These are phyloP conservation scores for Brachyptera putata DNA, from an alignment of 2,888 invertebrate species.

Conservation along the genomic window DNA sequence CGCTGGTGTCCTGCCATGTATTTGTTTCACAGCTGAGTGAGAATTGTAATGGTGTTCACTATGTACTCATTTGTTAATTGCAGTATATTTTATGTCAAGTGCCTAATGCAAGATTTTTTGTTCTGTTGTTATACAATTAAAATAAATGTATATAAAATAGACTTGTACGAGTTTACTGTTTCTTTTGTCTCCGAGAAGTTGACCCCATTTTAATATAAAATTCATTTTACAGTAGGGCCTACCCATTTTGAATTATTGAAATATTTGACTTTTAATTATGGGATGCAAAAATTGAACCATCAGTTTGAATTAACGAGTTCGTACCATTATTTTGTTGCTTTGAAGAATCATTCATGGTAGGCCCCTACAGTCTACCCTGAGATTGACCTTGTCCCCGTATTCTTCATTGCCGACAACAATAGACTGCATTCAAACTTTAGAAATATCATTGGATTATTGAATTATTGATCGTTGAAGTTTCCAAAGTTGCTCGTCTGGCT, in stretches of 20 bases:
- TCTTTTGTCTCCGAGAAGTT: background rate
- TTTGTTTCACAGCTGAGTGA: background rate
- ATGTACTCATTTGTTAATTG: conserved; percentile 24
- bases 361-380: too few species aligned
- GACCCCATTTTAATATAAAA: background rate
- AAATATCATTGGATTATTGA: too few species aligned
- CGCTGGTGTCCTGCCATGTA: conserved; percentile 15
- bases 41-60: background rate
- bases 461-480: too few species aligned
- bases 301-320: too few species aligned
- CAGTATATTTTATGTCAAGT: conserved; percentile 33
- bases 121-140: conserved; percentile 23
- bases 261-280: background rate
- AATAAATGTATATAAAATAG: conserved; percentile 21
- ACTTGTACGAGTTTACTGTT: background rate
- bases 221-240: background rate
- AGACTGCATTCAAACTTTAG: too few species aligned
- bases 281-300: too few species aligned
- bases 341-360: too few species aligned
- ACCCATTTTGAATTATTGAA: background rate
- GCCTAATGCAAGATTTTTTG: conserved; percentile 31
- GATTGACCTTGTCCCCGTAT: too few species aligned
- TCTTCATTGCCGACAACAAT: too few species aligned
- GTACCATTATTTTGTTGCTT: too few species aligned
- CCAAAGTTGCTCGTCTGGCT: too few species aligned